A percentile compares a stretch with the other conserved stretches of the same genome.
Conservation (phyloP, 2,113 vertebrate genomes). For the Cephalophus harveyi region DNA sequence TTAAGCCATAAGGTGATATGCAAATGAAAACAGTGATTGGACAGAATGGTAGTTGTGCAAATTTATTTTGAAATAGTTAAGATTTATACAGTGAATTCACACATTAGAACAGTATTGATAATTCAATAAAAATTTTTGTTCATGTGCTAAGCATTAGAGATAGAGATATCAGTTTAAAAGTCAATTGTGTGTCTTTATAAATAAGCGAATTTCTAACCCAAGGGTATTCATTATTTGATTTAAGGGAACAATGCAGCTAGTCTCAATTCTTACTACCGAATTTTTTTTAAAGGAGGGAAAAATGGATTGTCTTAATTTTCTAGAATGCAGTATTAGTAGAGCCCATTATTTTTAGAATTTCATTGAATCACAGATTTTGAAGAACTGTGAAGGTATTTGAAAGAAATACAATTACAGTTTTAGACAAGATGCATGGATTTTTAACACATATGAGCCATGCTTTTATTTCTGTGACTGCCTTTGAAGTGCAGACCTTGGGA, state of each 20-base stretch:
- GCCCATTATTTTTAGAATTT: constrained; percentile 46
- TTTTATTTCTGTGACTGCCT: constrained; percentile 44
- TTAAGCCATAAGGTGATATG: background rate
- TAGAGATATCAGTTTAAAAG: constrained; percentile 14
- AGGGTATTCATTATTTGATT: background rate
- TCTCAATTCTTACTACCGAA: background rate
- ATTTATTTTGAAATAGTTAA: constrained; percentile 27
- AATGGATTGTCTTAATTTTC: constrained; percentile 23
- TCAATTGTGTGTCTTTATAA: background rate
- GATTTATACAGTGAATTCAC: background rate
- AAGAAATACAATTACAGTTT: constrained; percentile 28
- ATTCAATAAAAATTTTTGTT: background rate
- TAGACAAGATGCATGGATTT: background rate
- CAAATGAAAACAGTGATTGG: background rate
- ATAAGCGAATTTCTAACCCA: background rate
- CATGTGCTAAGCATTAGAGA: background rate
- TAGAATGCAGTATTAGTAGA: background rate
- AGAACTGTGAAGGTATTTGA: constrained; percentile 23
- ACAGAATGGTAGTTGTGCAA: background rate
- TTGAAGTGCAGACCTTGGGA: background rate
- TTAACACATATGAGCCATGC: constrained; percentile 5
- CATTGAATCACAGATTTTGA: constrained; percentile 28
- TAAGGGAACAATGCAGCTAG: background rate
- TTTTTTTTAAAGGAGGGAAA: background rate
- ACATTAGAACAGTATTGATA: background rate